Conservation (phyloP, 2,888 invertebrate species). For the Chalcis sispes region DNA sequence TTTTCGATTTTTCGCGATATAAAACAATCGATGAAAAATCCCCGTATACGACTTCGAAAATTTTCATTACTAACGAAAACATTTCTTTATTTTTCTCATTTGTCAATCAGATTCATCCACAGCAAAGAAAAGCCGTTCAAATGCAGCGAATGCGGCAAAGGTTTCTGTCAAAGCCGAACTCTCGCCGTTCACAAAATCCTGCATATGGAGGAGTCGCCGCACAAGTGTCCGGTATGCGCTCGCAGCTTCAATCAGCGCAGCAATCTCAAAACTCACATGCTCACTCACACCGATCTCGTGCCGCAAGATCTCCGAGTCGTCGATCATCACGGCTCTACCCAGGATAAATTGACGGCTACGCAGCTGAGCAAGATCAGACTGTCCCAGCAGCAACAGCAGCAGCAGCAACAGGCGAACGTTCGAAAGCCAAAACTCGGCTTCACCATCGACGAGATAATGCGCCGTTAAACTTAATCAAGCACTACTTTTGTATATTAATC, state of each 20-base stretch:
- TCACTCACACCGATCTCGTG: constrained; percentile 87
- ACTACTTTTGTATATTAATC: background rate
- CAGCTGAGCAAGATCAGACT: background rate
- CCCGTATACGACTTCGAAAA: no score
- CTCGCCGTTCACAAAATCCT: constrained; percentile 96
- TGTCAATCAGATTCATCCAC: constrained; percentile 93
- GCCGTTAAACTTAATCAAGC: constrained; percentile 78
- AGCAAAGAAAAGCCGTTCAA: constrained; percentile 99
- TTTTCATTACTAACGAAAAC: background rate
- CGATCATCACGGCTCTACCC: constrained; percentile 1
- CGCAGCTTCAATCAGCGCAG: constrained; percentile 95
- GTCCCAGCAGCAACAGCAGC: constrained; percentile 23
- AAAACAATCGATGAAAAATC: background rate
- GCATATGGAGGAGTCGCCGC: constrained; percentile 95
- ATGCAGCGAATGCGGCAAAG: constrained; percentile 97
- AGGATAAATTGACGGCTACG: background rate
- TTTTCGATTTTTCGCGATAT: background rate
- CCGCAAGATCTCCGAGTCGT: constrained; percentile 75
- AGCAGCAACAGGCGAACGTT: constrained; percentile 15
- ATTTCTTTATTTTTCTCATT: background rate
- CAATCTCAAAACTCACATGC: constrained; percentile 92
- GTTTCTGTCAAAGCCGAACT: constrained; percentile 98
- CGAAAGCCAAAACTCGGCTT: constrained; percentile 82
- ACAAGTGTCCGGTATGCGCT: constrained; percentile 93
- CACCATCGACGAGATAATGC: constrained; percentile 93